phyloP scores from a whole-genome alignment of 2,113 vertebrate species.

The Ivindomyrus marchei region DNA sequence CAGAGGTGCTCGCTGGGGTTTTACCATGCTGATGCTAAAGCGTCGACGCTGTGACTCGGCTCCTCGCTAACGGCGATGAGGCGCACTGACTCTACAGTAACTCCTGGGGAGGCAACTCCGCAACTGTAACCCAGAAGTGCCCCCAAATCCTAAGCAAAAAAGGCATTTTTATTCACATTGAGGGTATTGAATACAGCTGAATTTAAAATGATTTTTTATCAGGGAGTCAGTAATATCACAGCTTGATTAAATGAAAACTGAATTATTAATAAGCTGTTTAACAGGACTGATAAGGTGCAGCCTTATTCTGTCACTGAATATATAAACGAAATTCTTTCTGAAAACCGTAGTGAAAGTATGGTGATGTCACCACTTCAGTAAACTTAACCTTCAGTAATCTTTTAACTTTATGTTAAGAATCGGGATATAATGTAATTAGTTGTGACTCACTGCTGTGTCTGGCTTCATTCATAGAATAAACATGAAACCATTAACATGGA shows the following conservation, averaged over 20 bases:
- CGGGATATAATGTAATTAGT: neutral
- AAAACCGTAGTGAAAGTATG: neutral
- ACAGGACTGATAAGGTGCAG: neutral
- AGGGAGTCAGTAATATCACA: neutral
- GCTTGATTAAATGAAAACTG: neutral
- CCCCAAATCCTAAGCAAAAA: neutral
- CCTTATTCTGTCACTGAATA: neutral
- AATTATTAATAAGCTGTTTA: neutral
- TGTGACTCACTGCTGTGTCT: neutral
- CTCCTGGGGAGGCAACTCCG: neutral
- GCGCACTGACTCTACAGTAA: neutral
- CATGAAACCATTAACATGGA: neutral
- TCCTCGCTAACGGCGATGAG: neutral
- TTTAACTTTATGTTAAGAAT: neutral
- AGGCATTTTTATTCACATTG: neutral
- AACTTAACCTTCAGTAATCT: neutral
- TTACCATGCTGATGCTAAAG: neutral
- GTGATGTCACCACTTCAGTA: neutral
- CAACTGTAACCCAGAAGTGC: neutral
- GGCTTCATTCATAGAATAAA: neutral
- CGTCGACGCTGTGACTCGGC: neutral
- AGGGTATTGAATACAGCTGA: neutral
- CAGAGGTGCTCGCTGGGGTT: neutral
- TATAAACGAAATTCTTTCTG: neutral
- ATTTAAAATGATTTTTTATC: constrained; percentile 4